A percentile compares a stretch with the other conserved stretches of the same genome.
phyloP scores from a whole-genome alignment of 2,113 vertebrate genomes.

The Archocentrus centrarchus region DNA sequence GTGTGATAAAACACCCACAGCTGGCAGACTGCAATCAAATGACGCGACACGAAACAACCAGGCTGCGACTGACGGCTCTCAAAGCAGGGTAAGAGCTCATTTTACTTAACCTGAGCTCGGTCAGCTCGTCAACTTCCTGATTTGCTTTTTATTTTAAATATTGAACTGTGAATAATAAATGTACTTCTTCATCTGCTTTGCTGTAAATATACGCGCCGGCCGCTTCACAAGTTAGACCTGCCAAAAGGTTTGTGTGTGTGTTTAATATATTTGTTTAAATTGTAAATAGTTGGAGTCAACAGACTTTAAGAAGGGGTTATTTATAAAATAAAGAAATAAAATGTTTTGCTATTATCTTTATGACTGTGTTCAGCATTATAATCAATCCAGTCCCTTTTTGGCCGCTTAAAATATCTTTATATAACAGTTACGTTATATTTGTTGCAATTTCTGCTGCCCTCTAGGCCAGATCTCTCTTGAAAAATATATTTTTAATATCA shows the following conservation, averaged over 20 bases:
- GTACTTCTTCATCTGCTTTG: neutral
- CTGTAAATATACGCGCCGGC: neutral
- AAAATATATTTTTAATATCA: too few relatives aligned
- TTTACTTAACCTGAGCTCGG: neutral
- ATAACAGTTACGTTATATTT: too few relatives aligned
- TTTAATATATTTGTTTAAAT: neutral
- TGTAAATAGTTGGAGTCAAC: neutral
- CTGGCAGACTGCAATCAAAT: neutral
- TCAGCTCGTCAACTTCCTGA: neutral
- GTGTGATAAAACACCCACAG: neutral
- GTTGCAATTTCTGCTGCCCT: too few relatives aligned
- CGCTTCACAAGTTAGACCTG: neutral
- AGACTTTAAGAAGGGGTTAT: neutral
- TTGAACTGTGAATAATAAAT: neutral
- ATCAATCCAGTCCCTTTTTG: too few relatives aligned
- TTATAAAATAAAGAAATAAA: too few relatives aligned
- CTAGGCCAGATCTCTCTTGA: too few relatives aligned
- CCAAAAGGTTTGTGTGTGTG: neutral
- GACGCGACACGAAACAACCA: neutral
- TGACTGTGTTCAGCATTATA: too few relatives aligned
- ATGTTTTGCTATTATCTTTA: too few relatives aligned
- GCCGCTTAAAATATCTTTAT: too few relatives aligned
- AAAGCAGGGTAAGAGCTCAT: constrained; percentile 8
- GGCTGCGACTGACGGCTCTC: neutral
- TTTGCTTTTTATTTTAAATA: neutral